Evolutionary conservation across 1,140 invertebrate species (phyloP).

Genomic region (Oncopeltus fasciatus): DNA sequence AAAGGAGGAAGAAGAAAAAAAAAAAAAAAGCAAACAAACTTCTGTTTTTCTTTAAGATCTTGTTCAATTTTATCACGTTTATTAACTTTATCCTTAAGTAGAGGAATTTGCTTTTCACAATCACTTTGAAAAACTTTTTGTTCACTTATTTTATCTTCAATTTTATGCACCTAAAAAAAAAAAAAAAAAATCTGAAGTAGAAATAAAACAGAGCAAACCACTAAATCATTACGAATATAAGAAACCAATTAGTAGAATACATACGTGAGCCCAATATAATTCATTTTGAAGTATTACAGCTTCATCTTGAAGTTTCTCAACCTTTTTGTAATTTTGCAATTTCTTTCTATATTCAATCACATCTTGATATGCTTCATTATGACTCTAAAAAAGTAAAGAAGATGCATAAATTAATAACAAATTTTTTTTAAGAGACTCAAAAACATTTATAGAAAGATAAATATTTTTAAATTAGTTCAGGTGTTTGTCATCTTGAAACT

Average conservation of each 20-base stretch:
- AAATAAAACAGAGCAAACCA: too few relatives aligned
- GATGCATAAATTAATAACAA: too few relatives aligned
- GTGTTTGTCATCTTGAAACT: neutral
- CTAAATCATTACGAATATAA: too few relatives aligned
- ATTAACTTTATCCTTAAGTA: slow-evolving; percentile 11
- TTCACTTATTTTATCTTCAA: neutral
- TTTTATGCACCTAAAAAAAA: slow-evolving; percentile 10
- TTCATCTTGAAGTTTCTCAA: slow-evolving; percentile 25
- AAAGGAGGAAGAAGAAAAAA: neutral
- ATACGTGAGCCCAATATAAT: slow-evolving; percentile 25
- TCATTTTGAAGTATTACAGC: slow-evolving; percentile 26
- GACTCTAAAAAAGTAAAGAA: slow-evolving; percentile 10
- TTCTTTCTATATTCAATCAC: slow-evolving; percentile 21
- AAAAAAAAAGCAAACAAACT: neutral
- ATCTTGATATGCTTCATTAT: slow-evolving; percentile 3
- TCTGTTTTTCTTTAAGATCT: slow-evolving; percentile 7
- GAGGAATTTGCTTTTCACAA: neutral
- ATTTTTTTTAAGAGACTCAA: too few relatives aligned
- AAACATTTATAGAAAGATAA: too few relatives aligned
- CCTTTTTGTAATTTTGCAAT: slow-evolving; percentile 23
- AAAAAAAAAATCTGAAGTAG: slow-evolving; percentile 10
- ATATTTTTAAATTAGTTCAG: too few relatives aligned
- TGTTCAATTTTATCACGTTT: slow-evolving; percentile 11
- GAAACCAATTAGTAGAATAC: slow-evolving; percentile 2
- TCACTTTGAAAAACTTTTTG: neutral